Evolutionary conservation across 2,888 invertebrate species (phyloP).

Genomic region (Ptychoptera albimana): DNA sequence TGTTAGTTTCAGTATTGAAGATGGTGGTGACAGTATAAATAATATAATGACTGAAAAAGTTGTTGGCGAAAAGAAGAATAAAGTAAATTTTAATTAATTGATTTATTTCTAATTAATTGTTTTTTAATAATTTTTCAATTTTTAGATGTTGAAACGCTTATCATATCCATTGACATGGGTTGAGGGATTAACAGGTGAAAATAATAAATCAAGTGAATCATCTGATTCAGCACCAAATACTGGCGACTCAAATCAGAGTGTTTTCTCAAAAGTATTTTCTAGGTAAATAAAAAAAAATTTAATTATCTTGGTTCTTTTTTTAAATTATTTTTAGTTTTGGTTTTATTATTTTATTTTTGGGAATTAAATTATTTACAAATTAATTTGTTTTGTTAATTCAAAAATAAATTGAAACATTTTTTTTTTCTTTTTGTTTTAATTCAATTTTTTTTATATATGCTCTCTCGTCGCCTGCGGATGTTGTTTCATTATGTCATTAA

Average conservation of each 20-base stretch:
- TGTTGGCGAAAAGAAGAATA: constrained; percentile 52
- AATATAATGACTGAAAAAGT: constrained; percentile 11
- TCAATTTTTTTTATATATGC: too few relatives aligned
- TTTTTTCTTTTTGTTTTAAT: too few relatives aligned
- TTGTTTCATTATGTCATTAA: too few relatives aligned
- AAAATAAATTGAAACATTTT: too few relatives aligned
- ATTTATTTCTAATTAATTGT: neutral
- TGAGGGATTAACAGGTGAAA: constrained; percentile 71
- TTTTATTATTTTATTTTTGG: too few relatives aligned
- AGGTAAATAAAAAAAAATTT: constrained; percentile 38
- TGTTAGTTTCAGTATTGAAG: constrained; percentile 55
- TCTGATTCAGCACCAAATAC: constrained; percentile 30
- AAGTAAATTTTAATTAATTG: constrained; percentile 32
- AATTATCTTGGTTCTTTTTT: too few relatives aligned
- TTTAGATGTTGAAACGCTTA: constrained; percentile 79
- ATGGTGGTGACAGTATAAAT: constrained; percentile 26
- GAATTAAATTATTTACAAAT: too few relatives aligned
- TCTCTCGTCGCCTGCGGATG: too few relatives aligned
- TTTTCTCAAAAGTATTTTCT: constrained; percentile 84
- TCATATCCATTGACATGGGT: constrained; percentile 87
- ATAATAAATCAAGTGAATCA: constrained; percentile 31
- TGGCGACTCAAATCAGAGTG: constrained; percentile 46
- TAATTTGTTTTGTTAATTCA: too few relatives aligned
- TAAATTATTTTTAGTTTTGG: too few relatives aligned
- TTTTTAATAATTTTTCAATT: constrained; percentile 11